A percentile compares a stretch with the other conserved stretches of the same genome.
Conservation (phyloP, 2,888 invertebrate genomes). For the Stenolophus ochropezus region DNA sequence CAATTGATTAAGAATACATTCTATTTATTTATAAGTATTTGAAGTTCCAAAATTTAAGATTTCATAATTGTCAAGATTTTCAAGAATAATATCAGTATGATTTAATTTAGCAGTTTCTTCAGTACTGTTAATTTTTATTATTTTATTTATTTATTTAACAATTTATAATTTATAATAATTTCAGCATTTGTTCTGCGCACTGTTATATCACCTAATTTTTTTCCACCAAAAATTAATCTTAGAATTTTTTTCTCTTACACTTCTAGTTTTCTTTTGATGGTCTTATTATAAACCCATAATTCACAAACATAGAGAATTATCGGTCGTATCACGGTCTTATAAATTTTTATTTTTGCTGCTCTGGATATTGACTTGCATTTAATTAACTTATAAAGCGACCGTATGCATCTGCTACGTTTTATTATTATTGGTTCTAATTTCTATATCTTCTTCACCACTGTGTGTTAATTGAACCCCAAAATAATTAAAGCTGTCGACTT, state of each 20-base stretch:
- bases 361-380: not conserved
- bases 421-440: not conserved
- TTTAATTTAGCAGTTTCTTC: not conserved
- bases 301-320: not conserved
- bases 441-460: not conserved
- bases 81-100: not conserved
- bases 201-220: too few species aligned
- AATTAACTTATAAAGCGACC: not conserved
- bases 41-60: constrained; percentile 1
- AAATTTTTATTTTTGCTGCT: not conserved
- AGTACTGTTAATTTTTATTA: not conserved
- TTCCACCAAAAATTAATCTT: not conserved
- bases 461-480: too few species aligned
- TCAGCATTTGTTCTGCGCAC: too few species aligned
- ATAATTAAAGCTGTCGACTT: too few species aligned
- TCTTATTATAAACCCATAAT: not conserved
- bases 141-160: too few species aligned
- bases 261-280: not conserved
- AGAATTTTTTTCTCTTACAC: not conserved
- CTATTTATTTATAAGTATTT: too few species aligned
- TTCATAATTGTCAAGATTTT: not conserved
- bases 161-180: too few species aligned
- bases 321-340: not conserved
- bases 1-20: too few species aligned
- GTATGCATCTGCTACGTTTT: not conserved